phyloP scores from a whole-genome alignment of 2,888 invertebrate species.

The Perizoma flavofasciatum region DNA sequence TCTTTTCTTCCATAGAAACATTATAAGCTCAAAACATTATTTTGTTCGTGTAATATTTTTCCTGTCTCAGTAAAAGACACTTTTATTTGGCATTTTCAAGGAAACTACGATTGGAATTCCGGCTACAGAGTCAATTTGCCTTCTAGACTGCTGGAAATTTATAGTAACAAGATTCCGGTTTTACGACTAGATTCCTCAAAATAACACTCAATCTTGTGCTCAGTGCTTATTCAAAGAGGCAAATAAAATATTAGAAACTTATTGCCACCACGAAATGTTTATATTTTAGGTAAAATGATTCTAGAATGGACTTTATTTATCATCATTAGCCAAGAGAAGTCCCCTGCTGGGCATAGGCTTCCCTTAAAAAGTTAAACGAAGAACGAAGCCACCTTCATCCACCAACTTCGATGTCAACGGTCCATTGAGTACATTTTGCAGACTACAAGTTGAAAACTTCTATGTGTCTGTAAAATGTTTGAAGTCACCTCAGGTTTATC shows the following conservation, averaged over 20 bases:
- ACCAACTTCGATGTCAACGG: too few species aligned
- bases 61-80: too few species aligned
- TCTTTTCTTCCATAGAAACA: constrained; percentile 1
- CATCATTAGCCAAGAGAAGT: background rate
- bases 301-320: background rate
- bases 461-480: too few species aligned
- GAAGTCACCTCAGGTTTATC: constrained; percentile 1
- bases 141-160: constrained; percentile 54
- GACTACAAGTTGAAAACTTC: too few species aligned
- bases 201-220: constrained; percentile 40
- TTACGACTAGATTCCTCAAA: constrained; percentile 53
- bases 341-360: too few species aligned
- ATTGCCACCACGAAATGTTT: constrained; percentile 6
- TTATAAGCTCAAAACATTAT: too few species aligned
- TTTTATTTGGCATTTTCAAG: constrained; percentile 5
- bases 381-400: too few species aligned
- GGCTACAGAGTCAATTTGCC: constrained; percentile 54
- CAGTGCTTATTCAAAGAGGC: constrained; percentile 32
- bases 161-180: constrained; percentile 61
- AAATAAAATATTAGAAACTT: constrained; percentile 16
- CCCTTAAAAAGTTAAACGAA: too few species aligned
- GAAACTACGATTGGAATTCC: constrained; percentile 36
- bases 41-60: too few species aligned
- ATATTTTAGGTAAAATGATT: constrained; percentile 1
- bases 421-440: too few species aligned